A percentile compares a stretch with the other conserved stretches of the same genome.
These are phyloP conservation scores for Tipula confusa DNA, from an alignment of 2,888 invertebrate genomes.

Conservation along the genomic window DNA sequence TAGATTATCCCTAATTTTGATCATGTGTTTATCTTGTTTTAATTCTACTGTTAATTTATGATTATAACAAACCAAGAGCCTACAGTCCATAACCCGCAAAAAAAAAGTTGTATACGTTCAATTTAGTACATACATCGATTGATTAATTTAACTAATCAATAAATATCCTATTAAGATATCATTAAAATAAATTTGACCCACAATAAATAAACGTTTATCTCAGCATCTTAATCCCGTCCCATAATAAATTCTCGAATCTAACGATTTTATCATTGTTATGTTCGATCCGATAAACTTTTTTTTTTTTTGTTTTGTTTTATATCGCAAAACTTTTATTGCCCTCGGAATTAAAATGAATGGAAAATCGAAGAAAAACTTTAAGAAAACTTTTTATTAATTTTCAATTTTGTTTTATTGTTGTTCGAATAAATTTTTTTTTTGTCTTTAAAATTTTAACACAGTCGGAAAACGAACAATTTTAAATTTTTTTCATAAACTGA, in stretches of 20 bases:
- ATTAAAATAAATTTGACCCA: not conserved
- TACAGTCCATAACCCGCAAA: no score
- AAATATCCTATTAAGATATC: not conserved
- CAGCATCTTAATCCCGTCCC: not conserved
- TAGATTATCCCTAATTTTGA: no score
- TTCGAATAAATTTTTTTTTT: not conserved
- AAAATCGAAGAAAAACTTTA: not conserved
- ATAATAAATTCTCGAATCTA: not conserved
- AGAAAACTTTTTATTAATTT: not conserved
- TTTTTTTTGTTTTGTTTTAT: not conserved
- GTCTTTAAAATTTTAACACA: not conserved
- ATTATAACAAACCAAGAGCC: no score
- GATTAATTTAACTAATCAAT: not conserved
- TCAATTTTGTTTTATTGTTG: not conserved
- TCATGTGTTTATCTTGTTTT: no score
- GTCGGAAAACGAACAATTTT: not conserved
- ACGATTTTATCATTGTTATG: not conserved
- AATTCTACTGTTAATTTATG: no score
- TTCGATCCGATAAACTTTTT: not conserved
- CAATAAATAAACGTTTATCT: not conserved
- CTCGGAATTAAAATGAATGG: not conserved
- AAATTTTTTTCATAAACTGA: not conserved
- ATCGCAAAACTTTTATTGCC: not conserved
- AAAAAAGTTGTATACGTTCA: no score
- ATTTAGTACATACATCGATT: no score